These are phyloP conservation scores for Leuctra nigra DNA, from an alignment of 2,888 invertebrate species.

Conservation along the genomic window DNA sequence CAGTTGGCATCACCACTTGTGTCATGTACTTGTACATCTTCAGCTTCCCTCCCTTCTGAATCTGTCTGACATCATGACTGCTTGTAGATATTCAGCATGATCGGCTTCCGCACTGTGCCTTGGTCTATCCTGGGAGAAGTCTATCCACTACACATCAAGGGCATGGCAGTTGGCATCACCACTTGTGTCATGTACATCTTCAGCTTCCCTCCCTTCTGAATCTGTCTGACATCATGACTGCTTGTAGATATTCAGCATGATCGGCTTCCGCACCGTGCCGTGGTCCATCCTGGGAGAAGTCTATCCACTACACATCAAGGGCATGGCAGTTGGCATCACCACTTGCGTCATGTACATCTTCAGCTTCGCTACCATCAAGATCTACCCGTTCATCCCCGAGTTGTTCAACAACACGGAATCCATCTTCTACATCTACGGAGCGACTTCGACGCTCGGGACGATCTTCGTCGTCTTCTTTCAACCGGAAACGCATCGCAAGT, in stretches of 20 bases:
- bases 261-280: too few species aligned
- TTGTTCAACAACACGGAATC: slow-evolving; percentile 27
- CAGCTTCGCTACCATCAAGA: neutral
- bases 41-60: too few species aligned
- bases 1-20: neutral
- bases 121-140: neutral
- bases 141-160: neutral
- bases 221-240: too few species aligned
- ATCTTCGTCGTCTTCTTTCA: neutral
- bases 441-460: neutral
- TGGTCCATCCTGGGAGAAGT: too few species aligned
- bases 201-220: too few species aligned
- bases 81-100: too few species aligned
- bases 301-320: too few species aligned
- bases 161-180: neutral
- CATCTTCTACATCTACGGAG: neutral
- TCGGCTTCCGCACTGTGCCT: too few species aligned
- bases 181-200: neutral
- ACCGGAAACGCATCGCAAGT: slow-evolving; percentile 39
- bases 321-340: too few species aligned
- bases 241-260: too few species aligned
- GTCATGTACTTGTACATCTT: neutral
- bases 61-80: too few species aligned
- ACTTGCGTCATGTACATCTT: neutral
- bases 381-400: neutral